Evolutionary conservation across 2,113 vertebrate species (phyloP).

Genomic region (Mustela lutreola): DNA sequence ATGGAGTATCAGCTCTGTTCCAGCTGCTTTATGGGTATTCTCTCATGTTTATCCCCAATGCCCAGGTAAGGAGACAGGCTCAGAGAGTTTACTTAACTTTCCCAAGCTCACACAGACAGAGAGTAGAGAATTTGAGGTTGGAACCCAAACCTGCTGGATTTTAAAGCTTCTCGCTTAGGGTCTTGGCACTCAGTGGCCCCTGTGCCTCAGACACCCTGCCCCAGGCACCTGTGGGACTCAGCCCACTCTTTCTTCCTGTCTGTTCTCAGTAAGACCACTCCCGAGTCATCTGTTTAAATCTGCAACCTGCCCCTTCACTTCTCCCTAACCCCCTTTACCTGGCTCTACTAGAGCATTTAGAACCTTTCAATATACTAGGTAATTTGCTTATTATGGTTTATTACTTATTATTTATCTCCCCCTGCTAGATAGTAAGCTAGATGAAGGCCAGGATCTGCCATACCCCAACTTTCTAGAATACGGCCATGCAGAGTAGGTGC

Average conservation of each 20-base stretch:
- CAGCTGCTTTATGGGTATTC: neutral
- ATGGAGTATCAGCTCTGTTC: neutral
- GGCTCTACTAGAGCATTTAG: neutral
- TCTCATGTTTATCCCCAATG: neutral
- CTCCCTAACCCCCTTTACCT: neutral
- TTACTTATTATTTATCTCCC: neutral
- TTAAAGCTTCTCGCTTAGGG: neutral
- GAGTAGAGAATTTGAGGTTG: neutral
- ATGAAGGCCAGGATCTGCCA: neutral
- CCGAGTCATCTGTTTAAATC: neutral
- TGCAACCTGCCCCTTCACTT: neutral
- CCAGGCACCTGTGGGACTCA: fast-evolving
- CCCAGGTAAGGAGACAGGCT: neutral
- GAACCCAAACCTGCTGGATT: neutral
- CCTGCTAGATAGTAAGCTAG: neutral
- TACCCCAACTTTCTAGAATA: neutral
- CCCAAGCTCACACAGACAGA: constrained; percentile 4
- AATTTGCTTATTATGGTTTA: neutral
- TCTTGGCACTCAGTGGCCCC: neutral
- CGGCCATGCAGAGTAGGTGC: neutral
- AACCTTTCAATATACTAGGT: neutral
- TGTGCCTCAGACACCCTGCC: neutral
- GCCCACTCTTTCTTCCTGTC: neutral
- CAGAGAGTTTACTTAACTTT: constrained; percentile 6
- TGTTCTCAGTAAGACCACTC: neutral